A percentile compares a stretch with the other conserved stretches of the same genome.
Evolutionary conservation across 2,797 vertebrate species (phyloP).

Genomic region (Pseudocheirus occidentalis): DNA sequence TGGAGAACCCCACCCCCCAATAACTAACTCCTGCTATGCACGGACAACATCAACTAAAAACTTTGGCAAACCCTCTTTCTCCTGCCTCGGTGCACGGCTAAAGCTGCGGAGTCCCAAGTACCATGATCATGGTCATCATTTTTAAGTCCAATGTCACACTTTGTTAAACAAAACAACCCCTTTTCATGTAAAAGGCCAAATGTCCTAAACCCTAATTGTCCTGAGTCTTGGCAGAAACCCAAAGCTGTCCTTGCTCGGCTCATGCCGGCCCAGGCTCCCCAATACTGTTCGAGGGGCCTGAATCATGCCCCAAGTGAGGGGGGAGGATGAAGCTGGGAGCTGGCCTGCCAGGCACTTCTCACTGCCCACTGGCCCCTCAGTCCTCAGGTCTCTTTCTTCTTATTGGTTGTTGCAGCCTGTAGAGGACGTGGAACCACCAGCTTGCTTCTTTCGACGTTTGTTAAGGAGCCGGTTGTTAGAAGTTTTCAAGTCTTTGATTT

Average conservation of each 20-base stretch:
- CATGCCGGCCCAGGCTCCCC: not conserved
- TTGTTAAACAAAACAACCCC: not conserved
- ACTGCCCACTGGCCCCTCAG: constrained; percentile 33
- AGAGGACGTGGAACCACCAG: constrained; percentile 85
- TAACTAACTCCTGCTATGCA: not conserved
- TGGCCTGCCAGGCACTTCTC: constrained; percentile 4
- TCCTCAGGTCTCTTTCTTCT: constrained; percentile 66
- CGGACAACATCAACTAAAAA: not conserved
- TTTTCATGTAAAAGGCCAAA: not conserved
- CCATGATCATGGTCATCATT: not conserved
- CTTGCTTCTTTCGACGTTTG: constrained; percentile 97
- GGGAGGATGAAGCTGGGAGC: not conserved
- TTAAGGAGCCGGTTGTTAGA: constrained; percentile 97
- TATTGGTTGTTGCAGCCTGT: constrained; percentile 95
- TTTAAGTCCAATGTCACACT: not conserved
- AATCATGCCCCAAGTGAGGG: not conserved
- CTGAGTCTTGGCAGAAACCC: not conserved
- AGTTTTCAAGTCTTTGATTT: constrained; percentile 97
- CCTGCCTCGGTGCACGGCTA: not conserved
- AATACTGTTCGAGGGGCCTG: not conserved
- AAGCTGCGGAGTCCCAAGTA: not conserved
- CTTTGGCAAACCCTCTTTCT: not conserved
- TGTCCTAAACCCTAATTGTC: not conserved
- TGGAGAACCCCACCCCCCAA: not conserved
- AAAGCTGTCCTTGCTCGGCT: not conserved